phyloP scores from a whole-genome alignment of 2,797 vertebrate species.

The Sylvia borin region DNA sequence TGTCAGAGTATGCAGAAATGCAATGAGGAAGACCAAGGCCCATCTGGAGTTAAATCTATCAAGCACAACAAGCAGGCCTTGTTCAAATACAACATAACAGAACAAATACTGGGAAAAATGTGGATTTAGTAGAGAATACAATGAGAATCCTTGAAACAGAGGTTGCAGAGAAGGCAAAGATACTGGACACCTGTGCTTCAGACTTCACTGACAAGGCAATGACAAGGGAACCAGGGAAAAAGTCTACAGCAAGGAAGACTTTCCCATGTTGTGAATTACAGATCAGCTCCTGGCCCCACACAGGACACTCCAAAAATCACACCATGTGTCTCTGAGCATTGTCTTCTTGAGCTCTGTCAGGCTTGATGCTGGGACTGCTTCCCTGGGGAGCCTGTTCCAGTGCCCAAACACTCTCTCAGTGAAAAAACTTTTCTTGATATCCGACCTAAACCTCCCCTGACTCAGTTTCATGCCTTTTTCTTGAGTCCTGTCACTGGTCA shows the following conservation, averaged over 20 bases:
- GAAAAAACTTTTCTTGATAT: background rate
- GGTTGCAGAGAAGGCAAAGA: background rate
- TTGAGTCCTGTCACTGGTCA: background rate
- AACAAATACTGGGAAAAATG: background rate
- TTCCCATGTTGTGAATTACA: background rate
- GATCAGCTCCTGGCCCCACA: accelerated
- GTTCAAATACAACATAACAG: background rate
- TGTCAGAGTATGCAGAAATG: background rate
- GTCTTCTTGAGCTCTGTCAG: background rate
- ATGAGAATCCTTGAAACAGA: background rate
- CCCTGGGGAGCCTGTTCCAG: background rate
- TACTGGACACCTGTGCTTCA: background rate
- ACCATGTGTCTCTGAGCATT: no score
- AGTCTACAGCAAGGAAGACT: background rate
- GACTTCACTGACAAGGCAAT: background rate
- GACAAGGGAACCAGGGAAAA: background rate
- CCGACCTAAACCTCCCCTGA: background rate
- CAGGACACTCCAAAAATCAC: background rate
- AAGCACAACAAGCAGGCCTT: background rate
- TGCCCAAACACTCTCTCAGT: no score
- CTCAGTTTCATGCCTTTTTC: background rate
- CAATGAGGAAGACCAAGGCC: background rate
- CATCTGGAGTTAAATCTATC: background rate
- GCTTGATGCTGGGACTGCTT: background rate
- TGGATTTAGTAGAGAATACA: background rate